Evolutionary conservation across 2,113 vertebrate genomes (phyloP).

Genomic region (Coregonus clupeaformis): DNA sequence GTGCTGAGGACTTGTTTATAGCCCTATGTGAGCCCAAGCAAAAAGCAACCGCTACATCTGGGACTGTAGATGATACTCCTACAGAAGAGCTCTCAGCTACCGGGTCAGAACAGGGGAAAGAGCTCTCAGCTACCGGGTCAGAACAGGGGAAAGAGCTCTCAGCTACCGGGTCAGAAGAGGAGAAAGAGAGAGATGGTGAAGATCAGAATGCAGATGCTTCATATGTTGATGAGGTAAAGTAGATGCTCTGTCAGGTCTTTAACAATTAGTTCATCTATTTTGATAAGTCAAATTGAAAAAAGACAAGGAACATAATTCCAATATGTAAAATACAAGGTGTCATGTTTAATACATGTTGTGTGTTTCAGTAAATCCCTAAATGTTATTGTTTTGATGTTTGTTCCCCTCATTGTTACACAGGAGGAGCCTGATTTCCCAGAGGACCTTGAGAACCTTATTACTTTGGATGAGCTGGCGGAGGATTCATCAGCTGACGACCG

Average conservation of each 20-base stretch:
- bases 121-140: background rate
- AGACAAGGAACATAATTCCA: background rate
- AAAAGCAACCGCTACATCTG: background rate
- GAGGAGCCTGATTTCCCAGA: conserved; percentile 49
- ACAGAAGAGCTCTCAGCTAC: background rate
- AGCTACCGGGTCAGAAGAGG: background rate
- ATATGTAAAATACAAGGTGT: background rate
- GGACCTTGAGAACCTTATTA: conserved; percentile 61
- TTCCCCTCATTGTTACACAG: conserved; percentile 18
- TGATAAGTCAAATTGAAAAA: too few relatives aligned
- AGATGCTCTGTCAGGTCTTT: background rate
- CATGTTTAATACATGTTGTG: background rate
- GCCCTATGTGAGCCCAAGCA: background rate
- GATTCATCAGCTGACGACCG: conserved; percentile 26
- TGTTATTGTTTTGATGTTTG: background rate
- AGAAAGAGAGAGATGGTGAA: background rate
- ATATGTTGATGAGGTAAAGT: background rate
- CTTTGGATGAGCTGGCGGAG: conserved; percentile 63
- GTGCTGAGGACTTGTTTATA: conserved; percentile 7
- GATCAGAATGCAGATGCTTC: background rate
- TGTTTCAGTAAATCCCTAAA: background rate
- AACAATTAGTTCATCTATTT: background rate
- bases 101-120: background rate
- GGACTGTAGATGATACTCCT: background rate
- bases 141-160: background rate